Evolutionary conservation across 2,113 vertebrate genomes (phyloP).

Genomic region (Elephas maximus): DNA sequence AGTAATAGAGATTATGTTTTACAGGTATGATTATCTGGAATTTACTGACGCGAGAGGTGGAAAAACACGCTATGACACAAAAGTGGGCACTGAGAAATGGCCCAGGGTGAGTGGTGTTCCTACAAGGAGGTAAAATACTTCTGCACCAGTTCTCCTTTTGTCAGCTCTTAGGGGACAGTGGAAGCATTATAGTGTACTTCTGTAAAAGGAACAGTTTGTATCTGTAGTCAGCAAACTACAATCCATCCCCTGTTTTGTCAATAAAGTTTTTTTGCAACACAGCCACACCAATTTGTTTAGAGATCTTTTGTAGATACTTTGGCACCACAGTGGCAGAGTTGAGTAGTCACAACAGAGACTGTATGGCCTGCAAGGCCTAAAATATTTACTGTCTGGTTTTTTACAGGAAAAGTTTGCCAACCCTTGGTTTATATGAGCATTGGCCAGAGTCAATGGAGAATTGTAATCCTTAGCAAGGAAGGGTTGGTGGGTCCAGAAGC

Average conservation of each 20-base stretch:
- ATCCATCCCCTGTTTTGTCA: not conserved
- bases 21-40: conserved; percentile 98
- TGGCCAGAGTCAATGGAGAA: not conserved
- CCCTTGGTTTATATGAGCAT: not conserved
- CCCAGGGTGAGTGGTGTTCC: conserved; percentile 93
- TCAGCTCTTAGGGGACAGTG: not conserved
- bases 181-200: too few species aligned
- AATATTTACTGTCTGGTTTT: not conserved
- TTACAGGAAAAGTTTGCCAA: not conserved
- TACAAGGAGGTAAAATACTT: not conserved
- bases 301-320: not conserved
- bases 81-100: conserved; percentile 98
- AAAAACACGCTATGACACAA: conserved; percentile 97
- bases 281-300: not conserved
- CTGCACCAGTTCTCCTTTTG: not conserved
- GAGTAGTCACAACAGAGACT: not conserved
- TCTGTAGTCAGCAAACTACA: not conserved
- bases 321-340: not conserved
- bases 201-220: not conserved
- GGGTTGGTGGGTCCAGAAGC: not conserved
- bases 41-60: conserved; percentile 97
- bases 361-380: not conserved
- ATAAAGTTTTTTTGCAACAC: not conserved
- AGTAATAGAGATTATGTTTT: conserved; percentile 80
- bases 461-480: conserved; percentile 5